A percentile compares a stretch with the other conserved stretches of the same genome.
Evolutionary conservation across 2,888 invertebrate genomes (phyloP).

Genomic region (Andrena chrysosceles): DNA sequence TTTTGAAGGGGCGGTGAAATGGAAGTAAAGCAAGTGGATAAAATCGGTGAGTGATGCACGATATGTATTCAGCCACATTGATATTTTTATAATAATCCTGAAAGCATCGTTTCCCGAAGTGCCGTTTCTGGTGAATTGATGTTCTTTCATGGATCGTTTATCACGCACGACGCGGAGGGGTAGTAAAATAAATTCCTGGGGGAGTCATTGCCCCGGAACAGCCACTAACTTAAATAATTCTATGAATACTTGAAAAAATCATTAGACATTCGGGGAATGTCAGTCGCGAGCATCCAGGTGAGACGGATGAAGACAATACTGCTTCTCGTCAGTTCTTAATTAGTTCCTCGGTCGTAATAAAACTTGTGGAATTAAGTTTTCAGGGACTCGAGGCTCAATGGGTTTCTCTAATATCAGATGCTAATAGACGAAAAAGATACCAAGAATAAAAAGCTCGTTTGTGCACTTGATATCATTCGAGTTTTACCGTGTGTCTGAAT

Average conservation of each 20-base stretch:
- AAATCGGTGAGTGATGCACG: conserved; percentile 14
- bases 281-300: neutral
- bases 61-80: conserved; percentile 32
- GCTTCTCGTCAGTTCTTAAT: conserved; percentile 21
- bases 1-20: neutral
- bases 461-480: too few relatives aligned
- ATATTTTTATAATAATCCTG: conserved; percentile 46
- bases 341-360: neutral
- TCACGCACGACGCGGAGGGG: conserved; percentile 18
- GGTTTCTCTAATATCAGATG: neutral
- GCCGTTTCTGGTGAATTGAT: conserved; percentile 46
- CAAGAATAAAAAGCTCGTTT: too few relatives aligned
- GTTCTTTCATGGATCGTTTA: conserved; percentile 41
- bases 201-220: conserved; percentile 43
- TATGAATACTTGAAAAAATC: conserved; percentile 33
- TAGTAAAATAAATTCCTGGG: conserved; percentile 59
- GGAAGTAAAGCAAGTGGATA: neutral
- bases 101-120: conserved; percentile 30
- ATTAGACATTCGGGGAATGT: conserved; percentile 18
- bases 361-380: neutral
- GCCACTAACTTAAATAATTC: conserved; percentile 33
- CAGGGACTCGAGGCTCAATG: neutral
- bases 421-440: neutral
- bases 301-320: neutral
- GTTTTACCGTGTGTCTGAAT: too few relatives aligned